Conservation (phyloP, 1,140 invertebrate species). For the Paraescarpia echinospica region DNA sequence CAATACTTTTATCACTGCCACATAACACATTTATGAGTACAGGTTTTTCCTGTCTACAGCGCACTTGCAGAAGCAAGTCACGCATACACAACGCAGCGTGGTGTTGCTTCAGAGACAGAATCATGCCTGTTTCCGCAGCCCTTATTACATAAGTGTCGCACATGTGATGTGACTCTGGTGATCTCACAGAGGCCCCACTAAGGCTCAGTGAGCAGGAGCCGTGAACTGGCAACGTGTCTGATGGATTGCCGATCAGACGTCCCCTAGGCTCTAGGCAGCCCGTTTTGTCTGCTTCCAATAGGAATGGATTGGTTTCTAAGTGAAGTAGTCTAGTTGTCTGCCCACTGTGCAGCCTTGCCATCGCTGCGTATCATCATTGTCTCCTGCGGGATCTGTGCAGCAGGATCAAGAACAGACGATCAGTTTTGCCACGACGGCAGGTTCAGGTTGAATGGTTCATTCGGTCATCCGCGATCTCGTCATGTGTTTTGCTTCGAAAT, state of each 20-base stretch:
- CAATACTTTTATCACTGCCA: not conserved
- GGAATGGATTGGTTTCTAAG: not conserved
- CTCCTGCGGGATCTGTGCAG: not conserved
- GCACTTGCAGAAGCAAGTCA: too few relatives aligned
- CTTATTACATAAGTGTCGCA: not conserved
- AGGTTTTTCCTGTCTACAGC: too few relatives aligned
- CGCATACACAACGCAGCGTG: too few relatives aligned
- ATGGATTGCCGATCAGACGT: not conserved
- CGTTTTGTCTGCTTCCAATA: not conserved
- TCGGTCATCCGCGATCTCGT: not conserved
- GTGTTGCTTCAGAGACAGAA: not conserved
- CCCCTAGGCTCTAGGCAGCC: not conserved
- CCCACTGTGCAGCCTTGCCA: not conserved
- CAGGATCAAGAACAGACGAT: not conserved
- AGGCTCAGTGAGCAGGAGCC: not conserved
- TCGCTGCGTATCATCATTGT: not conserved
- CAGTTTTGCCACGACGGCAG: not conserved
- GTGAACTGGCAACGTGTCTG: not conserved
- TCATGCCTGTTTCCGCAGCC: not conserved
- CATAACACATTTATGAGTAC: too few relatives aligned
- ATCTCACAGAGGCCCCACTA: not conserved
- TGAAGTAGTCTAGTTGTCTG: not conserved
- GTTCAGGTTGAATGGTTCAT: not conserved
- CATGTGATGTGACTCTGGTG: not conserved
- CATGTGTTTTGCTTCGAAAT: not conserved